phyloP scores from a whole-genome alignment of 2,113 vertebrate species.

The Paradisaea rubra region DNA sequence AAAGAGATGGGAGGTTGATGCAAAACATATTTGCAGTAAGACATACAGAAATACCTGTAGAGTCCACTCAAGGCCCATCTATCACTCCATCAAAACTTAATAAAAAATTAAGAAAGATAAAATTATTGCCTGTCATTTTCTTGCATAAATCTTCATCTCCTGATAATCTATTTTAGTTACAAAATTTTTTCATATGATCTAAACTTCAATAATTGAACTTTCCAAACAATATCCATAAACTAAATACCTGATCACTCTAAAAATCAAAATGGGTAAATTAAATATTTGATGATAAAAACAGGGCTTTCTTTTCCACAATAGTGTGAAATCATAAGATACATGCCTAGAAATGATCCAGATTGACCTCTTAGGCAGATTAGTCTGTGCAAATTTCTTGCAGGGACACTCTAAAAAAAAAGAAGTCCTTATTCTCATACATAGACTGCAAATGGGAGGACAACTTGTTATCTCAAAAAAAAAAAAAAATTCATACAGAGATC shows the following conservation, averaged over 20 bases:
- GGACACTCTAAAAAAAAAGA: neutral
- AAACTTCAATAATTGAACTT: neutral
- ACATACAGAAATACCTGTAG: neutral
- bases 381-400: neutral
- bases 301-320: neutral
- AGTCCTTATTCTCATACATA: neutral
- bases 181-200: neutral
- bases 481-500: neutral
- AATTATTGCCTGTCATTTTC: neutral
- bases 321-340: neutral
- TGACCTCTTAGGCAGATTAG: neutral
- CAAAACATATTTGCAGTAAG: neutral
- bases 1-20: neutral
- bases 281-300: neutral
- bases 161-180: neutral
- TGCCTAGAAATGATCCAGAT: neutral
- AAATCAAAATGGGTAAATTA: neutral
- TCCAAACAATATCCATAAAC: neutral
- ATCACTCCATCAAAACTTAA: neutral
- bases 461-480: neutral
- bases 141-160: neutral
- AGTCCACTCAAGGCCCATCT: neutral
- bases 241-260: neutral
- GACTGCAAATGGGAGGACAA: neutral
- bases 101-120: neutral